Base-by-base conservation (phyloP, 2,797 vertebrate species). In the Hippocampus kuda region DNA sequence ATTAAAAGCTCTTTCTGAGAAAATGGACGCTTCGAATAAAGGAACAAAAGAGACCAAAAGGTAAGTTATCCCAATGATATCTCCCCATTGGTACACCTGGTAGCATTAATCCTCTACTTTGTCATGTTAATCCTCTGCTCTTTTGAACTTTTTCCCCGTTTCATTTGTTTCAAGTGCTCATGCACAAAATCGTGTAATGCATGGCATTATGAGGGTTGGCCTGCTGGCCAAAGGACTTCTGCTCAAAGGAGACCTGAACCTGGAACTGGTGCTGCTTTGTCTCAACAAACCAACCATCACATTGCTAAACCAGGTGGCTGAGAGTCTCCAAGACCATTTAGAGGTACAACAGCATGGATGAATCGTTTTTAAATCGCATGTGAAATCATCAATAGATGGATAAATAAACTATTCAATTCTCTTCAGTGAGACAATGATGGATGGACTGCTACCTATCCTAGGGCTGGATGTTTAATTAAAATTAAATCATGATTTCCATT, bases 151-250 rank as follows among this genome's bases (percentile, higher is more conserved):
- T 13, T 13, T 2, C 13, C 48, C 42, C 16, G 46, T 66, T 60
- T 59, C 24, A 49, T 71, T 1, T 0, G 42, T 27, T 34, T 1
- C 20, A 70, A 86, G 80, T 56, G 20, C 6, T 51, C 71, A 73
- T 87, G 80, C 92, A 88, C 26, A 87, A 84, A 79, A 83, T 0
- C 90, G 92, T 77, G 92, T 94, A 65, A 88, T 99, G 48, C 89
- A 93, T 10, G 95, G 96, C 0, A 94, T 98, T n/a, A 94, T 97
- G 93, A 90, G 96, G 1, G 94, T 99, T 6, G 96, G 95, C 38
- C 90, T 96, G 0, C 94, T 99, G 67, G 94, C 96, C 0, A 98
- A 98, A 77, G 97, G 97, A 34, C 92, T 99, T 2, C 73, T 98
- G 61, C 88, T 98, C 69, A 99, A 94, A 78, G 95, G 93, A 26